A percentile compares a stretch with the other conserved stretches of the same genome.
These are phyloP conservation scores for Otis tarda DNA, from an alignment of 2,113 vertebrate genomes.

Conservation along the genomic window DNA sequence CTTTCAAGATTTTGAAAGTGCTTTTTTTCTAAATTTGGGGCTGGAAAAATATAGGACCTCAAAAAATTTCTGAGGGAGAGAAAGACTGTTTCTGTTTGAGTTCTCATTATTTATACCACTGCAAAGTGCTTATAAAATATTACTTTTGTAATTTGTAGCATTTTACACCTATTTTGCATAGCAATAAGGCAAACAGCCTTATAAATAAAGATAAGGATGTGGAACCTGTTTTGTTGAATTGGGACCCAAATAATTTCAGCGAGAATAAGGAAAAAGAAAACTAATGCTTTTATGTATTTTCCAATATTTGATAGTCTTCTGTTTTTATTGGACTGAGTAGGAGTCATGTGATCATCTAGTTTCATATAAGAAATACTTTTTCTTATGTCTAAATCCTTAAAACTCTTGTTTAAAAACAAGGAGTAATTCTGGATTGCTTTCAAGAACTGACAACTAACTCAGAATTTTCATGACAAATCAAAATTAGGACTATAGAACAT, in stretches of 20 bases:
- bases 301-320: background rate
- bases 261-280: background rate
- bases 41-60: background rate
- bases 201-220: background rate
- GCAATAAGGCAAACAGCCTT: background rate
- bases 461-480: background rate
- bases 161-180: constrained; percentile 1
- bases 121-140: background rate
- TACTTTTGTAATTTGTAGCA: background rate
- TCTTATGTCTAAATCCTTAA: background rate
- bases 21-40: background rate
- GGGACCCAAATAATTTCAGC: background rate
- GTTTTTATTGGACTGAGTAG: background rate
- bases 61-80: background rate
- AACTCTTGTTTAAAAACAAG: background rate
- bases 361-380: background rate
- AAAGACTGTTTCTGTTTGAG: background rate
- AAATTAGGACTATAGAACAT: background rate
- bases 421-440: background rate
- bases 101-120: background rate
- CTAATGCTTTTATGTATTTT: background rate
- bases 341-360: background rate
- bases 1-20: background rate
- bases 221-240: background rate
- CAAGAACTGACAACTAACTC: background rate